Evolutionary conservation across 2,888 invertebrate species (phyloP).

Genomic region (Brachyptera putata): DNA sequence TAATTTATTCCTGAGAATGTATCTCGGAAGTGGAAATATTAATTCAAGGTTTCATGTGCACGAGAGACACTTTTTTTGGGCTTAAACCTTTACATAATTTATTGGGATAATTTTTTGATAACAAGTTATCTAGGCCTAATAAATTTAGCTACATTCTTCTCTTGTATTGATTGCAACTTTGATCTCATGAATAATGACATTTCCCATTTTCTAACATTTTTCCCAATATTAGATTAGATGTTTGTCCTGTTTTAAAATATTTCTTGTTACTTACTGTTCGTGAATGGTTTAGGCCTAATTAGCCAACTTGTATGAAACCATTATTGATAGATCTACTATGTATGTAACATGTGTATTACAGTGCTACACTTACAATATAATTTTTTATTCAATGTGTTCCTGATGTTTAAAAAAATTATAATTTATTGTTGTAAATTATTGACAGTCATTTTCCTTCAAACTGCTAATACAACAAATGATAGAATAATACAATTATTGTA

Average conservation of each 20-base stretch:
- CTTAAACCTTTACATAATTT: background rate
- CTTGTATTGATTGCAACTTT: slow-evolving; percentile 13
- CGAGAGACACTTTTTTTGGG: background rate
- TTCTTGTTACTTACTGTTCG: background rate
- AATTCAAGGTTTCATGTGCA: slow-evolving; percentile 1
- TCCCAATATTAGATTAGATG: no score
- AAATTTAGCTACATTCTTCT: no score
- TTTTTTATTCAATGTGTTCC: no score
- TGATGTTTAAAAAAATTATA: background rate
- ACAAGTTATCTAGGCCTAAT: no score
- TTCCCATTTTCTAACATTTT: background rate
- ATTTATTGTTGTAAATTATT: background rate
- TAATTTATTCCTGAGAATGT: background rate
- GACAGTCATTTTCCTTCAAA: no score
- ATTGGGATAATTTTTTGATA: background rate
- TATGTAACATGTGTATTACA: no score
- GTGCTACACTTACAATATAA: no score
- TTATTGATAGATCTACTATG: no score
- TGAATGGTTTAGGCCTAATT: no score
- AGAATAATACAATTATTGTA: no score
- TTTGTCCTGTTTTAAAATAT: background rate
- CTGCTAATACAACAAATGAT: no score
- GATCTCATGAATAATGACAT: background rate
- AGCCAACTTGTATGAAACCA: no score
- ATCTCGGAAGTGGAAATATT: background rate